Evolutionary conservation across 2,113 vertebrate species (phyloP).

Genomic region (Hippocampus abdominalis): DNA sequence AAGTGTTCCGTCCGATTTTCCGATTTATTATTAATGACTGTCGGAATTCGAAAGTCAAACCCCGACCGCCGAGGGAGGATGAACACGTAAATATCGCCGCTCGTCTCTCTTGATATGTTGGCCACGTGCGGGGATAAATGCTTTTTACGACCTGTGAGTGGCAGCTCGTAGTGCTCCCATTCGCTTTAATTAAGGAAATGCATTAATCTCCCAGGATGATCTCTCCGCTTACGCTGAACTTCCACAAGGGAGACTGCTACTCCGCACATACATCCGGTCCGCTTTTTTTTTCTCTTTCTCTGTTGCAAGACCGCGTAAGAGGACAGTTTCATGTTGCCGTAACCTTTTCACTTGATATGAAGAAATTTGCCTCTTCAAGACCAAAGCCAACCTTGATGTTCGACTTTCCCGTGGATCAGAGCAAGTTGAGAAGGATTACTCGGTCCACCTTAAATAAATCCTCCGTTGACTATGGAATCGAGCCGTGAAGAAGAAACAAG

Average conservation of each 20-base stretch:
- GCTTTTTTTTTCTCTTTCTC: slow-evolving; percentile 31
- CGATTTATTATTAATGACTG: slow-evolving; percentile 33
- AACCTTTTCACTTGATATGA: neutral
- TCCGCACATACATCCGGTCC: slow-evolving; percentile 41
- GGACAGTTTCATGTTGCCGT: slow-evolving; percentile 20
- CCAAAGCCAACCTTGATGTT: neutral
- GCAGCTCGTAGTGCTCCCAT: slow-evolving; percentile 25
- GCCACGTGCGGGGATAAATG: slow-evolving; percentile 36
- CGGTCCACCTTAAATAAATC: neutral
- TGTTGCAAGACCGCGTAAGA: slow-evolving; percentile 68
- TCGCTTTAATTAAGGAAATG: slow-evolving; percentile 57
- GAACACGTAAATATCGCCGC: slow-evolving; percentile 32
- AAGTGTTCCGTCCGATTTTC: neutral
- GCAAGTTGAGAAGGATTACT: neutral
- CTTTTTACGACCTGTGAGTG: slow-evolving; percentile 38
- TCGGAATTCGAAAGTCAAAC: neutral
- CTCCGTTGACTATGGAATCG: neutral
- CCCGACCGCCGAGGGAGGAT: neutral
- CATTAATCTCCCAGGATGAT: slow-evolving; percentile 52
- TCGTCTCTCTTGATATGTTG: slow-evolving; percentile 28
- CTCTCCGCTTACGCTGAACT: slow-evolving; percentile 24
- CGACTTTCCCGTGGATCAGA: neutral
- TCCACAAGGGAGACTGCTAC: slow-evolving; percentile 45
- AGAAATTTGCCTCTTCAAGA: neutral
- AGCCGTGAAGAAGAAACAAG: neutral